phyloP scores from a whole-genome alignment of 2,113 vertebrate genomes.

The Embiotoca jacksoni region DNA sequence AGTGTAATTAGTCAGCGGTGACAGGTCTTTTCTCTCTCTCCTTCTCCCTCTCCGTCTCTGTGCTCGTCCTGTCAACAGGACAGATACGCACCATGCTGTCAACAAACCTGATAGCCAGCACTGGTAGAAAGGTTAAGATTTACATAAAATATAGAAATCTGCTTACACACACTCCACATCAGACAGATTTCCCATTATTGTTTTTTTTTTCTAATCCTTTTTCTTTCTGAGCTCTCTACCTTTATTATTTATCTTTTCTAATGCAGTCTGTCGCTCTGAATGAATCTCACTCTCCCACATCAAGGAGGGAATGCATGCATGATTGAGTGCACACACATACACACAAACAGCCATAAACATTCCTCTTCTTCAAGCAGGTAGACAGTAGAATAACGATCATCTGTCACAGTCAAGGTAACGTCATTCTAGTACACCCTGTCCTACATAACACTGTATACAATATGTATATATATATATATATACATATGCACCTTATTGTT shows the following conservation, averaged over 20 bases:
- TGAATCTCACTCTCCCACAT: slow-evolving; percentile 39
- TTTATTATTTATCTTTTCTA: slow-evolving; percentile 36
- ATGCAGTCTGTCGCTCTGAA: slow-evolving; percentile 37
- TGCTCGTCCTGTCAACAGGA: slow-evolving; percentile 73
- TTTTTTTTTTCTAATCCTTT: slow-evolving; percentile 15
- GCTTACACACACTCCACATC: slow-evolving; percentile 62
- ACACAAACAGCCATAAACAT: slow-evolving; percentile 56
- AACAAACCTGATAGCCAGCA: slow-evolving; percentile 75
- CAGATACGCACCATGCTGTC: slow-evolving; percentile 73
- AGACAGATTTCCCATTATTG: slow-evolving; percentile 58
- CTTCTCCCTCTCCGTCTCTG: slow-evolving; percentile 50
- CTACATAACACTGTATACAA: slow-evolving; percentile 32
- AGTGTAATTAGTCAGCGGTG: slow-evolving; percentile 80
- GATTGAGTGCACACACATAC: slow-evolving; percentile 39
- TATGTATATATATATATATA: slow-evolving; percentile 25
- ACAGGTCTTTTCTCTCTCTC: slow-evolving; percentile 70
- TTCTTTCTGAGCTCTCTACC: slow-evolving; percentile 8
- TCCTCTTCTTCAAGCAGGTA: slow-evolving; percentile 57
- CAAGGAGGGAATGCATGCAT: slow-evolving; percentile 36
- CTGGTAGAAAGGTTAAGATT: slow-evolving; percentile 78
- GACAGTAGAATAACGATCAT: slow-evolving; percentile 57
- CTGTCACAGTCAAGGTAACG: slow-evolving; percentile 59
- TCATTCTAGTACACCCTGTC: slow-evolving; percentile 24
- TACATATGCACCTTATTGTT: slow-evolving; percentile 35
- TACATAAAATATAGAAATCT: slow-evolving; percentile 79